phyloP scores from a whole-genome alignment of 2,113 vertebrate genomes.

The Chinchilla lanigera region DNA sequence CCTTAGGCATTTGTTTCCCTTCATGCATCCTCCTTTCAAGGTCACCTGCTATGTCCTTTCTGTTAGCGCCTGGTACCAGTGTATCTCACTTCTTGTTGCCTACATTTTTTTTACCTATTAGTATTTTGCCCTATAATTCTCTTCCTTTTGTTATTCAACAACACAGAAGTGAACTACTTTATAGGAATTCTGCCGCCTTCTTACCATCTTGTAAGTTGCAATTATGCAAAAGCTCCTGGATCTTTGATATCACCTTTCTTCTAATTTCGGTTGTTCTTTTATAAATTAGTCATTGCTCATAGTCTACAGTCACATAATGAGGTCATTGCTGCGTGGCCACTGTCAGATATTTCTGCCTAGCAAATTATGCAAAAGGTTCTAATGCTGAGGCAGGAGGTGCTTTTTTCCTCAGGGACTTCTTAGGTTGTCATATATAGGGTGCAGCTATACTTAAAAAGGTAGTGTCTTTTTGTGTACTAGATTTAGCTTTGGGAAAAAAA shows the following conservation, averaged over 20 bases:
- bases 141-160: not conserved
- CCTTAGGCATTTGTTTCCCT: not conserved
- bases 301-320: not conserved
- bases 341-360: constrained; percentile 22
- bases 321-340: not conserved
- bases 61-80: not conserved
- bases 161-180: not conserved
- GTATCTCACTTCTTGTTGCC: not conserved
- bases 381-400: not conserved
- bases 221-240: not conserved
- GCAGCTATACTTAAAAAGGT: not conserved
- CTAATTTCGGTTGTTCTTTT: not conserved
- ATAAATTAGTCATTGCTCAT: not conserved
- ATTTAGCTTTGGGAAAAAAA: not conserved
- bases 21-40: not conserved
- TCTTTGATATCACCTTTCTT: not conserved
- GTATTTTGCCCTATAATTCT: not conserved
- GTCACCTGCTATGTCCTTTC: not conserved
- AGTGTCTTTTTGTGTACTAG: not conserved
- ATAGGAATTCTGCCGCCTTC: not conserved
- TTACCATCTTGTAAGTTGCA: not conserved
- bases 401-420: not conserved
- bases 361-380: not conserved
- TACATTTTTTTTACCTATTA: not conserved
- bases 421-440: not conserved